Evolutionary conservation across 2,888 invertebrate species (phyloP).

Genomic region (Lepidochrysops patricia): DNA sequence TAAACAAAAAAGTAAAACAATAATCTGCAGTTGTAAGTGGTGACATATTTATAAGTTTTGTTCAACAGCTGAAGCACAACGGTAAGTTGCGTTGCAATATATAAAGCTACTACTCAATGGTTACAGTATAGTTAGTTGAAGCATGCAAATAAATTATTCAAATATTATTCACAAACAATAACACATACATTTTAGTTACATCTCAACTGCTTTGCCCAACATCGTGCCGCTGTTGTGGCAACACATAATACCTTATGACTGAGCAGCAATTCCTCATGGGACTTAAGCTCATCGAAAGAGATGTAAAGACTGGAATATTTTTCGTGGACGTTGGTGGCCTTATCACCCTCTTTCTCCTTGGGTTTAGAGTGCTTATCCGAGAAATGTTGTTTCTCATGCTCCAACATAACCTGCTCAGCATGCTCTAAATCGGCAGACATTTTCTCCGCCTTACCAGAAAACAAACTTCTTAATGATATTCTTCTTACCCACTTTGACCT

Average conservation of each 20-base stretch:
- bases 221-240: slow-evolving; percentile 28
- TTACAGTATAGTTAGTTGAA: slow-evolving; percentile 29
- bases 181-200: slow-evolving; percentile 21
- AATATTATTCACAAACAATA: slow-evolving; percentile 21
- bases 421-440: slow-evolving; percentile 69
- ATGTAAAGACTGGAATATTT: slow-evolving; percentile 64
- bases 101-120: slow-evolving; percentile 13
- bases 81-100: slow-evolving; percentile 12
- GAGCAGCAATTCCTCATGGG: slow-evolving; percentile 53
- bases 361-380: slow-evolving; percentile 46
- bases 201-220: slow-evolving; percentile 20
- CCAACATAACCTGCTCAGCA: slow-evolving; percentile 71
- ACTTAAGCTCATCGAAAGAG: slow-evolving; percentile 62
- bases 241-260: slow-evolving; percentile 59
- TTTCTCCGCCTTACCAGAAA: slow-evolving; percentile 70
- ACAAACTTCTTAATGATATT: slow-evolving; percentile 62
- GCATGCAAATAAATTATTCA: slow-evolving; percentile 29
- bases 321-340: slow-evolving; percentile 39
- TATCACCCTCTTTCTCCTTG: slow-evolving; percentile 42
- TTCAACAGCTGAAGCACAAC: slow-evolving; percentile 15
- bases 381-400: slow-evolving; percentile 64
- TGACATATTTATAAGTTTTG: slow-evolving; percentile 11
- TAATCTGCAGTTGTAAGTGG: slow-evolving; percentile 20
- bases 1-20: no score
- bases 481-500: slow-evolving; percentile 29